Conservation (phyloP, 30 jellyfish, hydroid and myxozoan genomes). For the Aurelia aurita region DNA sequence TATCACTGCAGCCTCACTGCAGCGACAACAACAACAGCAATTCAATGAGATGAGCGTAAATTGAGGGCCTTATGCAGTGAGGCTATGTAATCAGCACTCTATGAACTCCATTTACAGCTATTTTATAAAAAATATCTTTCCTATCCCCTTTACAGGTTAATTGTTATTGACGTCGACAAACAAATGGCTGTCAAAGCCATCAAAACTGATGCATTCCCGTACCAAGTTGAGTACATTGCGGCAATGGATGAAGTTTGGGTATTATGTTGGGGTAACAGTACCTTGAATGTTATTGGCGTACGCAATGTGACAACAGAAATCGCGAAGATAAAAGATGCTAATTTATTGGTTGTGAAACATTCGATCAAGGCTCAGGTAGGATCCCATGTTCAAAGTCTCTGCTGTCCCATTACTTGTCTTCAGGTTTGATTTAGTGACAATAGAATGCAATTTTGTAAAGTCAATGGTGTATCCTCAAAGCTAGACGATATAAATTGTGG, state of each 20-base stretch:
- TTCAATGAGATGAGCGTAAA: too few relatives aligned
- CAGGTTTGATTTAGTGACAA: too few relatives aligned
- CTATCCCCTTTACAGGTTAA: background rate
- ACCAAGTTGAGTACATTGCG: constrained; percentile 7
- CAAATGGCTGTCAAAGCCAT: constrained; percentile 22
- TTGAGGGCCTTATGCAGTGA: too few relatives aligned
- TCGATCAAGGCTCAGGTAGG: constrained; percentile 31
- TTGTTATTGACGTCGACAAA: constrained; percentile 25
- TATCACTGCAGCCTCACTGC: too few relatives aligned
- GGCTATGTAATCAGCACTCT: too few relatives aligned
- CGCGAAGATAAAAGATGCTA: constrained; percentile 1
- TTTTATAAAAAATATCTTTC: too few relatives aligned
- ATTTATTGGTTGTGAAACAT: constrained; percentile 11
- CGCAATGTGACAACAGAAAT: constrained; percentile 16
- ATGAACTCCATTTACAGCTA: too few relatives aligned
- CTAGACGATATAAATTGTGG: too few relatives aligned
- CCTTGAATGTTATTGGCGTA: constrained; percentile 25
- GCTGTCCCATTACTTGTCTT: too few relatives aligned
- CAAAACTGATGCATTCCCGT: constrained; percentile 18
- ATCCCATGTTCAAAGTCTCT: background rate
- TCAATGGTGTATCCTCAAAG: too few relatives aligned
- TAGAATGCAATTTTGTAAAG: too few relatives aligned
- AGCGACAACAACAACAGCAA: too few relatives aligned
- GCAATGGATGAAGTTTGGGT: constrained; percentile 47
- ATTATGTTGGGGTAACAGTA: constrained; percentile 18